phyloP scores from a whole-genome alignment of 2,113 vertebrate genomes.

The Petromus typicus region DNA sequence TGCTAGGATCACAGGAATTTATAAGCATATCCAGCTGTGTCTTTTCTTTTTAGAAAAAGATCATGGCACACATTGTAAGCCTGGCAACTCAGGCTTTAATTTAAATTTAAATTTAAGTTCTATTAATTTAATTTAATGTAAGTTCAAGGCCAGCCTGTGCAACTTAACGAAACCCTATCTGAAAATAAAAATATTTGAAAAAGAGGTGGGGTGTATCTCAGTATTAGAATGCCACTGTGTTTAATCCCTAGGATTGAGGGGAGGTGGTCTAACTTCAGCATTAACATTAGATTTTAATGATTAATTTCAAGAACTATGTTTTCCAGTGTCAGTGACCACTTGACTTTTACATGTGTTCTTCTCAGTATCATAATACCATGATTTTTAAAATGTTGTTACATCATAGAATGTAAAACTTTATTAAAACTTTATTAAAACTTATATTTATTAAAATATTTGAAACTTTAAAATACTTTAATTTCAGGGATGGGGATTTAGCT shows the following conservation, averaged over 20 bases:
- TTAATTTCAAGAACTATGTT: constrained; percentile 44
- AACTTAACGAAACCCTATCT: not conserved
- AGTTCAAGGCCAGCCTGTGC: not conserved
- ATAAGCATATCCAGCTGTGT: not conserved
- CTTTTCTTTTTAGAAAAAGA: constrained; percentile 51
- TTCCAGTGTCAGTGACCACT: not conserved
- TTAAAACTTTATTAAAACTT: no score
- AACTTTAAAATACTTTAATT: constrained; percentile 49
- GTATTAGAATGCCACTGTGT: not conserved
- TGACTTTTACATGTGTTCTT: constrained; percentile 6
- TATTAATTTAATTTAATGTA: no score
- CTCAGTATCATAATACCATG: not conserved
- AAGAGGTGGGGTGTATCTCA: not conserved
- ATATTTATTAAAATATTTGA: constrained; percentile 9
- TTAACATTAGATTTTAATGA: constrained; percentile 42
- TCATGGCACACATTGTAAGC: not conserved
- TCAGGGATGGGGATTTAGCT: no score
- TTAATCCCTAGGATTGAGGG: not conserved
- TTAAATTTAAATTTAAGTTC: no score
- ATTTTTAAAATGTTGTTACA: constrained; percentile 16
- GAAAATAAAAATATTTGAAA: not conserved
- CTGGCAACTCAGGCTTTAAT: not conserved
- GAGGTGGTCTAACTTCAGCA: not conserved
- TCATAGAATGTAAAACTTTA: no score
- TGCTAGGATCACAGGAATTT: not conserved